Conservation (phyloP, 2,113 vertebrate species). For the Sarotherodon lohbergeri region DNA sequence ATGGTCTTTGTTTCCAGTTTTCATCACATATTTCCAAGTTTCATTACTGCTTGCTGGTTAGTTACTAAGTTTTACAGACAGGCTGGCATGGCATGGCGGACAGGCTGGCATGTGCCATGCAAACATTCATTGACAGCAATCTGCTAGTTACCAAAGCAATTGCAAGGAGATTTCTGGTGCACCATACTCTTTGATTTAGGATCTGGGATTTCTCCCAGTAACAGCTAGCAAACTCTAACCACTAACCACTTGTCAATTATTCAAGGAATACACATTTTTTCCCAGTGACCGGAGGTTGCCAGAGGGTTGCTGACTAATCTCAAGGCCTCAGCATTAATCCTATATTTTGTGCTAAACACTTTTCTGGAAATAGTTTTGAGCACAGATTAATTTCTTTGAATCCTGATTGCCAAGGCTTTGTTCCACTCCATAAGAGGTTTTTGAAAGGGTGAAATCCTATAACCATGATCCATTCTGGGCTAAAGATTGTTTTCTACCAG, state of each 20-base stretch:
- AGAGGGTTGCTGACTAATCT: not conserved
- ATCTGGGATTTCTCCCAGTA: not conserved
- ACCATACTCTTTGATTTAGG: not conserved
- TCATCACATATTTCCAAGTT: no score
- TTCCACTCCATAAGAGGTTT: not conserved
- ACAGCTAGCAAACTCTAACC: not conserved
- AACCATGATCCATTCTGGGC: not conserved
- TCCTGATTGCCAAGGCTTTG: not conserved
- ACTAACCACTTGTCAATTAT: not conserved
- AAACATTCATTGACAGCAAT: not conserved
- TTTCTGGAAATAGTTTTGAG: not conserved
- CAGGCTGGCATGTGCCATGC: not conserved
- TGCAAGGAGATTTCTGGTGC: not conserved
- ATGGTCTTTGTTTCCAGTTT: not conserved
- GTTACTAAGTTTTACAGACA: not conserved
- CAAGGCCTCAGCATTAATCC: not conserved
- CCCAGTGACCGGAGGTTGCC: not conserved
- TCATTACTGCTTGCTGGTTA: not conserved
- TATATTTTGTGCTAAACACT: not conserved
- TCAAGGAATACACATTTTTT: not conserved
- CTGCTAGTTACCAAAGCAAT: not conserved
- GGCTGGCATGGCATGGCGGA: not conserved
- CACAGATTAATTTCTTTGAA: not conserved
- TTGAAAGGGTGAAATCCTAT: not conserved
- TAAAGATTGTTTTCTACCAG: not conserved